Base-by-base conservation (phyloP, 2,797 vertebrate species). In the Argya squamiceps region DNA sequence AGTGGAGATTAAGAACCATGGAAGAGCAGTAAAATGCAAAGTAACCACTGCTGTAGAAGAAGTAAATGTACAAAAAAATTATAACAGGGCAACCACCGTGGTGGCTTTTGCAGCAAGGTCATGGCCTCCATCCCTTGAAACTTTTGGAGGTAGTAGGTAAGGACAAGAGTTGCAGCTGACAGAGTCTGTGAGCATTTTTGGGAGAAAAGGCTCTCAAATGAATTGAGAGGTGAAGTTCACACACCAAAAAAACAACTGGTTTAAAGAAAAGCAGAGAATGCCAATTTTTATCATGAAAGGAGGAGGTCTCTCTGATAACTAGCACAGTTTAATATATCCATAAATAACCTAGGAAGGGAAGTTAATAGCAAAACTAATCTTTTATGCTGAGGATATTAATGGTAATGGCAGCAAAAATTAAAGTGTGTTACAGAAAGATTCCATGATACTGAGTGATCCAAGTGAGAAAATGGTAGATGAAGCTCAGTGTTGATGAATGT, bases 1-100 rank as follows among this genome's bases (percentile, higher is more conserved):
- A 89, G 34, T 17, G 3, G 78, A 87, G 75, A 67, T 79, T 43
- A 69, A 26, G 60, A 73, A 63, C 68, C 20, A 43, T 74, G 84
- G 58, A 84, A 88, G 49, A 83, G 37, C 60, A 85, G 29, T 60
- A 52, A 92, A 92, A 74, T 1, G 14, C 53, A 59, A 63, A 74
- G 60, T 36, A 30, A 3, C 68, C 56, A 83, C 29, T 74, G 7
- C 58, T 41, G 44, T 34, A 64, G 4, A 44, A 50, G 47, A 84
- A 83, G 49, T 4, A 32, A 59, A n/a, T 21, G 16, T 34, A 70
- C 76, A 43, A 53, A 77, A 63, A 46, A 69, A 39, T 21, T 30
- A 74, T n/a, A 52, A 16, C 4, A 6, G 32, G 55, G 21, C 22
- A 58, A 11, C 26, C 50, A 44, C 29, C 0, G 0, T 21, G 52